Evolutionary conservation across 2,113 vertebrate species (phyloP).

Genomic region (western clawed frog (Xenopus tropicalis)): DNA sequence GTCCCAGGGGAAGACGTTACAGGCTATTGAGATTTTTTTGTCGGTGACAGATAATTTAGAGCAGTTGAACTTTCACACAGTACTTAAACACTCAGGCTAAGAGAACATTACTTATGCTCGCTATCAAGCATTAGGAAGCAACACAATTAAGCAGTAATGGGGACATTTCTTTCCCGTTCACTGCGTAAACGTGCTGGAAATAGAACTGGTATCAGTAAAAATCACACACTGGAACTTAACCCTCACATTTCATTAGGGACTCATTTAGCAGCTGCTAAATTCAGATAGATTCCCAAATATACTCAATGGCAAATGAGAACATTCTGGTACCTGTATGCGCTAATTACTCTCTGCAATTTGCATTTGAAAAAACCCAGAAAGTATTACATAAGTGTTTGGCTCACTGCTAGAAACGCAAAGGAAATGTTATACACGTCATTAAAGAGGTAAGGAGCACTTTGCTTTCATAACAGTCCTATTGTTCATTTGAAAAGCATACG

Average conservation of each 20-base stretch:
- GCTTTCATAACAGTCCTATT: too few relatives aligned
- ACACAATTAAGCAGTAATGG: slow-evolving; percentile 35
- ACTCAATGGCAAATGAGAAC: neutral
- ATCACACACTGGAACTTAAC: slow-evolving; percentile 23
- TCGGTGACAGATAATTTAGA: slow-evolving; percentile 9
- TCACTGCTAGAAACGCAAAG: too few relatives aligned
- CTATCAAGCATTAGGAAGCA: slow-evolving; percentile 15
- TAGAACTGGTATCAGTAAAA: slow-evolving; percentile 24
- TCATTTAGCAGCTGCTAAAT: neutral
- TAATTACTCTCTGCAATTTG: too few relatives aligned
- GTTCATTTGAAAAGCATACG: too few relatives aligned
- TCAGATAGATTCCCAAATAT: neutral
- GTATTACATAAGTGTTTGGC: too few relatives aligned
- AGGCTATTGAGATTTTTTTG: neutral
- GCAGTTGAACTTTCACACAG: slow-evolving; percentile 36
- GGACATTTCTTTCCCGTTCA: slow-evolving; percentile 27
- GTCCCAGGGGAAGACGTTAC: slow-evolving; percentile 11
- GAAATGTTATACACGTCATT: too few relatives aligned
- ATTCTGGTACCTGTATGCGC: too few relatives aligned
- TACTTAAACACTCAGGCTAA: slow-evolving; percentile 30
- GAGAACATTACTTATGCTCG: slow-evolving; percentile 17
- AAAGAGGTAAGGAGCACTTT: too few relatives aligned
- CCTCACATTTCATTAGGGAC: slow-evolving; percentile 1
- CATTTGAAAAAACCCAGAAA: too few relatives aligned
- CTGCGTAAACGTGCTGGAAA: slow-evolving; percentile 21